Percentiles rank a stretch among this genome's conserved stretches.
Conservation (phyloP, 2,797 vertebrate species). For the Sebastes vulpes region DNA sequence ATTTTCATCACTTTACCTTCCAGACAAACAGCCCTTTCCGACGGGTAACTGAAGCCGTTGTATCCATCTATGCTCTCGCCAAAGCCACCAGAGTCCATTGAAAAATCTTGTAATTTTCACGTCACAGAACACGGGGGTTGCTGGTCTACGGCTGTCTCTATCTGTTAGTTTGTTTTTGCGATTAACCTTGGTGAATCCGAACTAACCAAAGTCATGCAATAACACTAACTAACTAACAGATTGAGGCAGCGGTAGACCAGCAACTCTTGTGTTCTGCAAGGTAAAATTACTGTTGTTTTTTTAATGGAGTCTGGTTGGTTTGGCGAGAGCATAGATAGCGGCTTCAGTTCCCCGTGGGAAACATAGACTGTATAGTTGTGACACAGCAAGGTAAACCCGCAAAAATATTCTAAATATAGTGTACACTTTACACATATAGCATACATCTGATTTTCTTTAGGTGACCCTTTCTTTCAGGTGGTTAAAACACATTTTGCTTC, state of each 20-base stretch:
- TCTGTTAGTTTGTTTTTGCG: not conserved
- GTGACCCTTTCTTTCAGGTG: not conserved
- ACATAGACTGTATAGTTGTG: not conserved
- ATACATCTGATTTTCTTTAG: not conserved
- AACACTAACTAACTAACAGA: not conserved
- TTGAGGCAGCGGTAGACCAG: not conserved
- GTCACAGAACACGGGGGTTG: not conserved
- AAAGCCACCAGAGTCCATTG: not conserved
- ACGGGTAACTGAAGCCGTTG: not conserved
- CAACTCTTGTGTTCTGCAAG: not conserved
- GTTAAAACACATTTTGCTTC: not conserved
- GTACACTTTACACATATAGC: not conserved
- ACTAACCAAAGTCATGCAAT: not conserved
- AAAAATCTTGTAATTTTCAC: no score
- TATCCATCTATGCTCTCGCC: rapidly evolving
- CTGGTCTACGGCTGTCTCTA: not conserved
- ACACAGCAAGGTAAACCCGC: not conserved
- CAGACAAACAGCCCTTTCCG: no score
- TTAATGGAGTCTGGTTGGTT: no score
- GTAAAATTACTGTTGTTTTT: no score
- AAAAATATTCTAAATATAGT: not conserved
- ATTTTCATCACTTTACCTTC: not conserved
- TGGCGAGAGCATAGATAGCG: not conserved
- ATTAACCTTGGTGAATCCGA: not conserved
- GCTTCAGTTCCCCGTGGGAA: not conserved